Base-by-base conservation (phyloP, 2,888 invertebrate genomes). In the Cryptus viduatorius region DNA sequence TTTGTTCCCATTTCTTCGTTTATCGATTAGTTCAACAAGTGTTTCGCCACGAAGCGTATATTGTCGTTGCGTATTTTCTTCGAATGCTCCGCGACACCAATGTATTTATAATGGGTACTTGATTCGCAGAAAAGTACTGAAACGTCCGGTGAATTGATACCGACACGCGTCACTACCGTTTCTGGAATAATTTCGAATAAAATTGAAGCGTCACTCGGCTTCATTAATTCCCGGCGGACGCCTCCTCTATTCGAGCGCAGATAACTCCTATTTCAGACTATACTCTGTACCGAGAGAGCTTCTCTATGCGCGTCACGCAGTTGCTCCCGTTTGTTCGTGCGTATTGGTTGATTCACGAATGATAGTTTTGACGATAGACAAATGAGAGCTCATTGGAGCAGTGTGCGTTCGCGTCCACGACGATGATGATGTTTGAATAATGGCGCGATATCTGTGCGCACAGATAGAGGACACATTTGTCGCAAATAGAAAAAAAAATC, bases 241-340 rank as follows among this genome's bases (percentile, higher is more conserved):
- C 79, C 79, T 79, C 46, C 53, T 83, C 65, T 67, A 76, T 80
- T 83, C 56, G 37, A 76, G 71, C 50, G 37, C 67, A 76, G 76
- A 83, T 76, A 77, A 83, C 79, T 79, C 71, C 59, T 73, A 80
- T 83, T 80, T 72, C 48, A 76, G 73, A 68, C 71, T 79, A 77
- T 71, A 42, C 59, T 24, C 19, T 1, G 19, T 4, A 24, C 56
- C 56, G 56, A 64, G 61, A 53, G 69, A 37, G 50, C n/a, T 50
- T 71, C 69, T 67, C 29, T 68, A 44, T 67, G 71, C 48, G 37
- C 50, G 79, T 71, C 83, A 75, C 75, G 79, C 79, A 65, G 79
- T 67, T 46, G 71, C 65, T 79, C 69, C 65, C 72, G 59, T 42
- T 59, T 48, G 31, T 7, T 12, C 29, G 12, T 48, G 7, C 8